These are phyloP conservation scores for Patiria pectinifera DNA, from an alignment of 53 echinoderm and acorn worm species.

Conservation along the genomic window DNA sequence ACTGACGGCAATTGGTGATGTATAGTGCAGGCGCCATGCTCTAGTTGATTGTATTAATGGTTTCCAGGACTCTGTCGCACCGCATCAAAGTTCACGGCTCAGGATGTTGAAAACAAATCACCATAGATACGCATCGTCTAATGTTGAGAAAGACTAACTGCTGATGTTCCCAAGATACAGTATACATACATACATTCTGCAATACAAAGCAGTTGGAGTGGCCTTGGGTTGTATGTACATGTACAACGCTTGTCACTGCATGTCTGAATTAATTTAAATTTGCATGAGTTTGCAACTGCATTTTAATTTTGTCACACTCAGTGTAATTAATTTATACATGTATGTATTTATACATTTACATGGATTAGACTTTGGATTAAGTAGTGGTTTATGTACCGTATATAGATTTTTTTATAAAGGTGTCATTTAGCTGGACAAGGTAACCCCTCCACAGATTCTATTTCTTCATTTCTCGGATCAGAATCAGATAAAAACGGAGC, in stretches of 20 bases:
- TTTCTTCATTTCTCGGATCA: neutral
- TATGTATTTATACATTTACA: too few relatives aligned
- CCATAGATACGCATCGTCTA: slow-evolving; percentile 19
- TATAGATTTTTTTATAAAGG: too few relatives aligned
- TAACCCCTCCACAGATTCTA: neutral
- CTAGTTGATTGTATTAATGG: neutral
- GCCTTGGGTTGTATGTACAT: too few relatives aligned
- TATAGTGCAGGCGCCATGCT: slow-evolving; percentile 5
- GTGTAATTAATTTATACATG: too few relatives aligned
- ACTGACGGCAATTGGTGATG: neutral
- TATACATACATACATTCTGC: neutral
- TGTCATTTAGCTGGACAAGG: too few relatives aligned
- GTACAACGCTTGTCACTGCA: too few relatives aligned
- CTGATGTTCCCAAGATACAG: neutral
- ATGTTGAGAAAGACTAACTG: neutral
- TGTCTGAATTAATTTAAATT: too few relatives aligned
- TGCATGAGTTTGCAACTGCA: too few relatives aligned
- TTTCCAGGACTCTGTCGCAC: neutral
- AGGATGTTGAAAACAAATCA: neutral
- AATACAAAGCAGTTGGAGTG: neutral
- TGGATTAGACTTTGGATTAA: too few relatives aligned
- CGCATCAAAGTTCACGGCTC: slow-evolving; percentile 9
- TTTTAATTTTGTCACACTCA: too few relatives aligned
- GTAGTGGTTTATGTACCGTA: too few relatives aligned
- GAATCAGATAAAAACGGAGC: neutral